A percentile compares a stretch with the other conserved stretches of the same genome.
Conservation (phyloP, 2,113 vertebrate genomes). For the Alectura lathami region DNA sequence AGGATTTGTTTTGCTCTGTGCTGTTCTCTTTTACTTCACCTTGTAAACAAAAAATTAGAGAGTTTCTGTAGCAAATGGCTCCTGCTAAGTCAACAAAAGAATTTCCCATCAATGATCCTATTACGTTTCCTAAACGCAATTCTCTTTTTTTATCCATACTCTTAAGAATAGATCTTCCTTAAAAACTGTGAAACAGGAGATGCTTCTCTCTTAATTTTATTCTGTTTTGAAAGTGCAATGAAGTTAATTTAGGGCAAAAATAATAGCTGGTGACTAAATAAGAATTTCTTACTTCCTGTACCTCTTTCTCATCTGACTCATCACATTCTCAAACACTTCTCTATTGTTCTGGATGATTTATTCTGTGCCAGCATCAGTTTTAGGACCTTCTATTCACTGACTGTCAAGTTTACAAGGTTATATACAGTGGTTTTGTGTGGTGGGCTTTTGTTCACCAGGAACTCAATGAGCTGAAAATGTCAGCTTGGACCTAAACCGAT, state of each 20-base stretch:
- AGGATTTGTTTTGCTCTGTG: background rate
- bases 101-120: background rate
- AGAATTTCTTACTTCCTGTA: background rate
- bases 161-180: background rate
- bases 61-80: background rate
- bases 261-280: background rate
- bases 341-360: background rate
- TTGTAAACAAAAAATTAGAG: background rate
- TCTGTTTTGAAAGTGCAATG: background rate
- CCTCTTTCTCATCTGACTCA: background rate
- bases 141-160: background rate
- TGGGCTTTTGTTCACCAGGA: background rate
- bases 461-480: conserved; percentile 35
- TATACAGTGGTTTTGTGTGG: background rate
- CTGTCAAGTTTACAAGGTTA: conserved; percentile 27
- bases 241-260: background rate
- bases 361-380: background rate
- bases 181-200: background rate
- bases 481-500: conserved; percentile 44
- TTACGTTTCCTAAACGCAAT: background rate
- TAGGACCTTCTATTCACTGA: background rate
- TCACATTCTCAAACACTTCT: background rate
- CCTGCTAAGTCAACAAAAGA: background rate
- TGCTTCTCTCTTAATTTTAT: background rate
- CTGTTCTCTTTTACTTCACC: background rate